Evolutionary conservation across 2,797 vertebrate genomes (phyloP).

Genomic region (Sebastes jordani): DNA sequence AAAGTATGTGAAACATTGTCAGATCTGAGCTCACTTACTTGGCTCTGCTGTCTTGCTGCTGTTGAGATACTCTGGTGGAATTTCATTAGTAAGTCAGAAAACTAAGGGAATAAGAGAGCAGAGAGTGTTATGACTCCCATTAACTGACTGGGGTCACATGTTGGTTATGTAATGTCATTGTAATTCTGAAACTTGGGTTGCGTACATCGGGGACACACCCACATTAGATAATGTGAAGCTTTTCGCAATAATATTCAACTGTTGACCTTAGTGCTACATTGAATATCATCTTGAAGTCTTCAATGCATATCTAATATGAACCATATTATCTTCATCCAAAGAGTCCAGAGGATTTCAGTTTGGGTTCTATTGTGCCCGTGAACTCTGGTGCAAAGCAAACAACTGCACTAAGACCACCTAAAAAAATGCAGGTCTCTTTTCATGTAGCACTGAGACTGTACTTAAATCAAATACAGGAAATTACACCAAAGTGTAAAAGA

Average conservation of each 20-base stretch:
- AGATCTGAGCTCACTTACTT: slow-evolving; percentile 22
- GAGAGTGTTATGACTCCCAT: neutral
- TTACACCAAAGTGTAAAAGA: neutral
- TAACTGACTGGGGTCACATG: neutral
- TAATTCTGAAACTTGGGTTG: neutral
- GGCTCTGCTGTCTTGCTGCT: neutral
- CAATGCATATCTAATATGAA: slow-evolving; percentile 6
- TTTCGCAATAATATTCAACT: neutral
- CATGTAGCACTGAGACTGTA: neutral
- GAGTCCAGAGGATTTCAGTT: neutral
- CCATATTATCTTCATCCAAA: neutral
- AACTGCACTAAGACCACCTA: neutral
- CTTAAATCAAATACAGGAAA: slow-evolving; percentile 11
- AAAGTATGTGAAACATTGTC: slow-evolving; percentile 1
- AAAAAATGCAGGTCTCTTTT: neutral
- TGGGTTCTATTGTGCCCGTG: neutral
- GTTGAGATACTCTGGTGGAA: neutral
- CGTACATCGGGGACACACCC: slow-evolving; percentile 24
- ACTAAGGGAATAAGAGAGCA: neutral
- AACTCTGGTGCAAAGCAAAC: neutral
- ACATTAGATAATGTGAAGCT: slow-evolving; percentile 12
- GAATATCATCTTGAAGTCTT: neutral
- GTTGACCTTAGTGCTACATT: neutral
- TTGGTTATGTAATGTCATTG: neutral
- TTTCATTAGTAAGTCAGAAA: slow-evolving; percentile 10